A percentile compares a stretch with the other conserved stretches of the same genome.
phyloP scores from a whole-genome alignment of 2,797 vertebrate genomes.

The Ctenosaura bakeri region DNA sequence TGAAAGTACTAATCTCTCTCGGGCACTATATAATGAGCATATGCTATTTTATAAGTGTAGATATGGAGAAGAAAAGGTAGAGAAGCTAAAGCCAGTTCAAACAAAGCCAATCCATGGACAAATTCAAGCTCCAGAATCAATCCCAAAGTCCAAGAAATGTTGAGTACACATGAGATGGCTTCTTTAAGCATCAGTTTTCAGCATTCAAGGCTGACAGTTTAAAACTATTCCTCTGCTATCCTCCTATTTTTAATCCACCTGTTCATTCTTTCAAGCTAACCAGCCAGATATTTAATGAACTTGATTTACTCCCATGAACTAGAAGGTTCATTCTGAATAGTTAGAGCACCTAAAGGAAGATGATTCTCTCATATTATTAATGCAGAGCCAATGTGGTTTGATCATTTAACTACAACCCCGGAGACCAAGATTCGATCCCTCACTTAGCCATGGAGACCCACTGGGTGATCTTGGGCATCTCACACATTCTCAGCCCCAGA shows the following conservation, averaged over 20 bases:
- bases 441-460: too few relatives aligned
- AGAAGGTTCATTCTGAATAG: neutral
- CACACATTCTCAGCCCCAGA: too few relatives aligned
- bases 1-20: neutral
- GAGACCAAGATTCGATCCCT: too few relatives aligned
- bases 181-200: neutral
- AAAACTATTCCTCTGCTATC: neutral
- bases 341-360: neutral
- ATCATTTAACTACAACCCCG: too few relatives aligned
- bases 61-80: neutral
- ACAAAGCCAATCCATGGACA: neutral
- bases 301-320: neutral
- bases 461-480: too few relatives aligned
- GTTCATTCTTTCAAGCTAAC: conserved; percentile 5
- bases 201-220: neutral
- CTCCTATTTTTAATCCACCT: neutral
- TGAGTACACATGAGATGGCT: neutral
- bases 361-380: neutral
- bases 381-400: too few relatives aligned
- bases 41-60: neutral
- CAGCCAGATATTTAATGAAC: conserved; percentile 3
- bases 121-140: neutral
- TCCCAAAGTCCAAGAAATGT: neutral
- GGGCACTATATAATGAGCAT: too few relatives aligned
- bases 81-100: neutral